These are phyloP conservation scores for Gastrophysa polygoni DNA, from an alignment of 2,888 invertebrate species.

Conservation along the genomic window DNA sequence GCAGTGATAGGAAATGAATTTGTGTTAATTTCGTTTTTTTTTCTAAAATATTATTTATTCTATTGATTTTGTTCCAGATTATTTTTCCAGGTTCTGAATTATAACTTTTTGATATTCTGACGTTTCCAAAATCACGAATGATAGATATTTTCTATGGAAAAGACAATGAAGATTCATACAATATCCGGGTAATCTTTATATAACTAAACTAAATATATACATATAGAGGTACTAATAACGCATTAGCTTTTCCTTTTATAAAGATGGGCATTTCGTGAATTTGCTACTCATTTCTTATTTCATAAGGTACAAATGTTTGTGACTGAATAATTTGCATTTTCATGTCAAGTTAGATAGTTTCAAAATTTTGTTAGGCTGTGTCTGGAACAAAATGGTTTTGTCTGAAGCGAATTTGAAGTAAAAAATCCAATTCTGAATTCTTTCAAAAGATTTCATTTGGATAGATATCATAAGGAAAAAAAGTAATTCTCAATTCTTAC, in stretches of 20 bases:
- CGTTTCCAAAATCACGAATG: background rate
- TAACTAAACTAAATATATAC: background rate
- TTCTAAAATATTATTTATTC: too few relatives aligned
- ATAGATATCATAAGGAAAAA: too few relatives aligned
- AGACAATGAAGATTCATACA: background rate
- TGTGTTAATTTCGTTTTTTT: too few relatives aligned
- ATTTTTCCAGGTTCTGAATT: background rate
- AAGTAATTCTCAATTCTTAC: too few relatives aligned
- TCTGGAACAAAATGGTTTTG: background rate
- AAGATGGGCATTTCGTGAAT: constrained; percentile 2
- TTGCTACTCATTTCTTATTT: constrained; percentile 15
- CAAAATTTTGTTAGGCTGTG: background rate
- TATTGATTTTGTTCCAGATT: too few relatives aligned
- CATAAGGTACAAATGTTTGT: constrained; percentile 26
- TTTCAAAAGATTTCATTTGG: too few relatives aligned
- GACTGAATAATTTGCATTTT: background rate
- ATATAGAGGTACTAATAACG: background rate
- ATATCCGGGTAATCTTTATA: background rate
- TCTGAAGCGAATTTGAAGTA: background rate
- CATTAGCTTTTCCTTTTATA: background rate
- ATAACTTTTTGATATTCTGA: background rate
- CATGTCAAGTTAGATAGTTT: background rate
- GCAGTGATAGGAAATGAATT: too few relatives aligned
- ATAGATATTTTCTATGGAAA: background rate
- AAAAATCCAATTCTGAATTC: too few relatives aligned